Conservation (phyloP, 2,888 invertebrate genomes). For the Vandiemenella viatica region DNA sequence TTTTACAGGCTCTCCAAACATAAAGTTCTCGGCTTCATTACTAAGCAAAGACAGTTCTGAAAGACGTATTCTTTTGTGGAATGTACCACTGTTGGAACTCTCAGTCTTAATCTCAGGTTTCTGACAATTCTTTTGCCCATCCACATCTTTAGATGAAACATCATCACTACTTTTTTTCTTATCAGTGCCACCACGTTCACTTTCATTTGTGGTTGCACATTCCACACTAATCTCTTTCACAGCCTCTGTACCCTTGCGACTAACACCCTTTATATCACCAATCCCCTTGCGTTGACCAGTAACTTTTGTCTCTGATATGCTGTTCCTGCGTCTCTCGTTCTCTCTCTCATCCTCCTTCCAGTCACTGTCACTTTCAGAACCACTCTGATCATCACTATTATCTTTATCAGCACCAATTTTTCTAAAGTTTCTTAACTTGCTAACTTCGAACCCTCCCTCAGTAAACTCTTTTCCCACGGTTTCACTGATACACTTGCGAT, state of each 20-base stretch:
- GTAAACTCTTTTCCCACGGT: too few species aligned
- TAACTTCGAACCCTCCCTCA: background rate
- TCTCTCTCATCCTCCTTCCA: background rate
- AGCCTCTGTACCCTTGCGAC: background rate
- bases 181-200: conserved; percentile 51
- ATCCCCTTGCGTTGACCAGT: background rate
- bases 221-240: too few species aligned
- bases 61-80: conserved; percentile 13
- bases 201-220: too few species aligned
- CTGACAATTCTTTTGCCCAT: background rate
- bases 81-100: conserved; percentile 4
- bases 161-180: conserved; percentile 23
- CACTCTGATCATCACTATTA: background rate
- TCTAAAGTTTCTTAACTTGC: background rate
- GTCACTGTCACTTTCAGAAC: background rate
- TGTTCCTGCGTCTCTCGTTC: background rate
- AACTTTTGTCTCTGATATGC: background rate
- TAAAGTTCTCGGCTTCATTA: conserved; percentile 75
- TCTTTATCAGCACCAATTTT: background rate
- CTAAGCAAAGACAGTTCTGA: conserved; percentile 55
- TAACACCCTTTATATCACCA: background rate
- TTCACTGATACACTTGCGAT: too few species aligned
- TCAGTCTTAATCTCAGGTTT: conserved; percentile 1
- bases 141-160: conserved; percentile 14
- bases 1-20: conserved; percentile 47